Evolutionary conservation across 2,113 vertebrate genomes (phyloP).

Genomic region (Perca fluviatilis): DNA sequence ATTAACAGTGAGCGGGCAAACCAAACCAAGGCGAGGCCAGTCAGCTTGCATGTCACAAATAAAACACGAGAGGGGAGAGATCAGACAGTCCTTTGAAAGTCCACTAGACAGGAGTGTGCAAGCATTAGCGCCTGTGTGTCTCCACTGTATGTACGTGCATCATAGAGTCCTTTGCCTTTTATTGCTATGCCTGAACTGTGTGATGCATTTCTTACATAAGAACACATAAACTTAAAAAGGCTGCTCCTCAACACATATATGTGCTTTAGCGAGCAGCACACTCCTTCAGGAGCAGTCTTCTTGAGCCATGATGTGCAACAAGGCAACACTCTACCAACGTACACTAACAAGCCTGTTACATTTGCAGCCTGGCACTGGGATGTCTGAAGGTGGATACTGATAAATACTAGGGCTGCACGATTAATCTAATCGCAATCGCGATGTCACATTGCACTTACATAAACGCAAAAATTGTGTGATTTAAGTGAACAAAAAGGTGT

Average conservation of each 20-base stretch:
- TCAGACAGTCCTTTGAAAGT: conserved; percentile 13
- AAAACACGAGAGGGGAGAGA: conserved; percentile 36
- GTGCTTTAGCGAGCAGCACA: conserved; percentile 14
- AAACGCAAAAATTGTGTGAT: too few species aligned
- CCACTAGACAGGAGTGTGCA: conserved; percentile 20
- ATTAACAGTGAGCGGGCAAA: conserved; percentile 25
- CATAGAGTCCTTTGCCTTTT: conserved; percentile 23
- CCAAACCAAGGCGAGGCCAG: conserved; percentile 11
- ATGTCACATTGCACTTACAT: too few species aligned
- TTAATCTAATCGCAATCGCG: too few species aligned
- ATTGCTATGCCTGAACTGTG: conserved; percentile 24
- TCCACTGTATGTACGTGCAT: conserved; percentile 19
- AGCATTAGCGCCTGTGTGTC: conserved; percentile 16
- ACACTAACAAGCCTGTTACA: not conserved
- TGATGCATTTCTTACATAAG: conserved; percentile 52
- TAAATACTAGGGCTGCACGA: not conserved
- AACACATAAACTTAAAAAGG: conserved; percentile 39
- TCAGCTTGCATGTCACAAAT: conserved; percentile 41
- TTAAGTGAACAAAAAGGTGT: too few species aligned
- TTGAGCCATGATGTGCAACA: conserved; percentile 6
- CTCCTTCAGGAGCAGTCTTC: conserved; percentile 31
- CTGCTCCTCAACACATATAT: conserved; percentile 18
- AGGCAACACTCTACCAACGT: not conserved
- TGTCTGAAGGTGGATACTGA: not conserved
- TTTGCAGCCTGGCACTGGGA: not conserved